Base-by-base conservation (phyloP, 1,140 invertebrate species). In the Drosophila pectinifera region DNA sequence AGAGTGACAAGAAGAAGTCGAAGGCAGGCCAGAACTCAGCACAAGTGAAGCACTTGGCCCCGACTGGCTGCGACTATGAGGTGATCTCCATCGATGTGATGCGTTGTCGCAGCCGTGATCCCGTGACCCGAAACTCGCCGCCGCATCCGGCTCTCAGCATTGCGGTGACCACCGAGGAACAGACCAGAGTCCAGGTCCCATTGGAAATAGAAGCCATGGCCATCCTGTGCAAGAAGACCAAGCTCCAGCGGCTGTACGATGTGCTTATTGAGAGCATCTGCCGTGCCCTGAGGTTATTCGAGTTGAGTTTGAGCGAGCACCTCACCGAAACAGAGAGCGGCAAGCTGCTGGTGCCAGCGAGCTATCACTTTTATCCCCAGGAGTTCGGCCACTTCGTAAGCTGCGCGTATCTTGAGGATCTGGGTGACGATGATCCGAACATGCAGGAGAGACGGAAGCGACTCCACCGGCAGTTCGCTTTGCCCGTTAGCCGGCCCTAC, bases 351-450 rank as follows among this genome's bases (percentile, higher is more conserved):
- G 69, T 74, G 7, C 93, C 64, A 80, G 56, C 92, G 83, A 54
- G 78, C 93, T 74, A 92, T 92, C 77, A 92, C 56, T 92, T 92
- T 22, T 92, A 91, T 64, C 89, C 91, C 3, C 81, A 92, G 61
- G 93, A 94, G 62, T 94, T 95, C 75, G 95, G 96, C 8, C 96
- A 97, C 93, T 95, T 97, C 70, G 83, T 97, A 14, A 96, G 96
- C 45, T 93, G 95, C 75, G 92, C 96, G 16, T 96, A 96, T 83
- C 94, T 95, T 39, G 93, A 94, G 78, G 93, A 93, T 18, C 93
- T 94, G 49, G 92, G 94, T 22, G 95, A 96, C 85, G 94, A 95
- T 64, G 92, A 91, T 13, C 62, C 76, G 0, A 67, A 43, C 24
- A 83, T 91, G 78, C 92, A 96, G 95, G 94, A 92, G 92, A 93